Percentiles rank a stretch among this genome's conserved stretches.
phyloP scores from a whole-genome alignment of 2,113 vertebrate species.

The Mesembrinibis cayennensis region DNA sequence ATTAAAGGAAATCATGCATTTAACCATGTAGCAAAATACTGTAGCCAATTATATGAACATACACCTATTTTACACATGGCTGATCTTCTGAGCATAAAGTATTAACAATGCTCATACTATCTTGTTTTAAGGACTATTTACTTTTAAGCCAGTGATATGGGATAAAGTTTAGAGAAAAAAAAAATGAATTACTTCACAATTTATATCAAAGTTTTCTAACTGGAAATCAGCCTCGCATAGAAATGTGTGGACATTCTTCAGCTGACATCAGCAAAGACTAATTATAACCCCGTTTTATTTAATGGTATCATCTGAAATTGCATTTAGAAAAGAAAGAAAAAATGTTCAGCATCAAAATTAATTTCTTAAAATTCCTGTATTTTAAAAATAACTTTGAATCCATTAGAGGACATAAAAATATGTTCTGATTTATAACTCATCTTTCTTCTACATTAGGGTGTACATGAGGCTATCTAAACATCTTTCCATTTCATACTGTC shows the following conservation, averaged over 20 bases:
- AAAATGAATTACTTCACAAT: slow-evolving; percentile 17
- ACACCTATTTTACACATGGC: slow-evolving; percentile 74
- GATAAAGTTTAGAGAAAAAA: slow-evolving; percentile 46
- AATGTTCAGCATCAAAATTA: background rate
- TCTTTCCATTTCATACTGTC: background rate
- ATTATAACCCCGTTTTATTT: background rate
- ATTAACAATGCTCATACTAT: slow-evolving; percentile 53
- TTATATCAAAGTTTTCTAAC: slow-evolving; percentile 18
- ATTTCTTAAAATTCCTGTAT: background rate
- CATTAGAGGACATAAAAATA: background rate
- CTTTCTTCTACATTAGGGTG: background rate
- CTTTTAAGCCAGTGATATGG: slow-evolving; percentile 9
- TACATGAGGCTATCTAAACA: background rate
- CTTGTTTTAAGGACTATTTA: slow-evolving; percentile 71
- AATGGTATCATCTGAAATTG: background rate
- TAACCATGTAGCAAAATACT: slow-evolving; percentile 75
- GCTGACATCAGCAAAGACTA: background rate
- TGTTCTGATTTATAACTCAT: background rate
- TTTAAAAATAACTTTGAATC: background rate
- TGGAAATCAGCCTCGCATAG: background rate
- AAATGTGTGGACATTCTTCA: background rate
- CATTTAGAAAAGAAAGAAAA: background rate
- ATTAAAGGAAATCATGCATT: slow-evolving; percentile 78
- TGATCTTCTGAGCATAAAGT: slow-evolving; percentile 56
- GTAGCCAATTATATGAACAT: slow-evolving; percentile 72